phyloP scores from a whole-genome alignment of 1,140 invertebrate genomes.

The Apis mellifera region Amel_HAv3.1 CM009943.2:10069001-10069500 shows the following conservation, averaged over 20 bases:
- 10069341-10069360: slow-evolving; percentile 31
- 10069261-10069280: background rate
- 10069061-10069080: slow-evolving; percentile 49
- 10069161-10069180: no score
- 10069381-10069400: slow-evolving; percentile 27
- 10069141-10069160: no score
- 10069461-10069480: background rate
- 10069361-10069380: slow-evolving; percentile 17
- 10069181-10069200: no score
- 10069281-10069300: background rate
- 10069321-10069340: no score
- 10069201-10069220: background rate
- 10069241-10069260: background rate
- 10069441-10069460: background rate
- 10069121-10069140: no score
- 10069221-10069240: no score
- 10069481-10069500: background rate
- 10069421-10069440: background rate
- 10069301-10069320: background rate
- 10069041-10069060: slow-evolving; percentile 55
- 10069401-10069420: slow-evolving; percentile 27
- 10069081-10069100: slow-evolving; percentile 12
- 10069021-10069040: slow-evolving; percentile 47
- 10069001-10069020: slow-evolving; percentile 51
- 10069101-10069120: no score